Conservation (phyloP, 2,888 invertebrate species). For the Elysia crispata region DNA sequence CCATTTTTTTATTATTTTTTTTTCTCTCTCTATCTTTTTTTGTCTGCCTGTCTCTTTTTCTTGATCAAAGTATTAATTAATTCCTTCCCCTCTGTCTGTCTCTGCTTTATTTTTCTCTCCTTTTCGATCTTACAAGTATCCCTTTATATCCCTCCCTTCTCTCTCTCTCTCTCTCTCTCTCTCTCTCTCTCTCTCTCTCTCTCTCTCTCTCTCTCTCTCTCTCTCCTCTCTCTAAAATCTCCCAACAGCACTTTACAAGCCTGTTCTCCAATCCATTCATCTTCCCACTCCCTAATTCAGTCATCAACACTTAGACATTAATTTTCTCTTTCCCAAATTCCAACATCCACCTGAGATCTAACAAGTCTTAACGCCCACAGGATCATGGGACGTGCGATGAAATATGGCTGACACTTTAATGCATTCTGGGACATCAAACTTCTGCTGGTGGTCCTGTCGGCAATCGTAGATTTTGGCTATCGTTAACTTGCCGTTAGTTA, state of each 20-base stretch:
- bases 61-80: no score
- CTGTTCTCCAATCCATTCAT: neutral
- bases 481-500: no score
- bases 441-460: no score
- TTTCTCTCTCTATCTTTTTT: conserved; percentile 1
- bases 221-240: neutral
- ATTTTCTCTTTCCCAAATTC: neutral
- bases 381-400: neutral
- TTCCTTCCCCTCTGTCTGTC: no score
- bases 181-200: conserved; percentile 11
- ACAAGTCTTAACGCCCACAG: neutral
- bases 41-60: conserved; percentile 23
- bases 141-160: no score
- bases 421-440: no score
- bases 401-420: neutral
- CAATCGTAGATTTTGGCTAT: no score
- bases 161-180: neutral
- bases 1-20: no score
- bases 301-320: neutral
- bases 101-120: no score
- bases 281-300: neutral
- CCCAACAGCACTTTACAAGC: neutral
- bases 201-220: conserved; percentile 32
- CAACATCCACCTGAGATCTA: neutral
- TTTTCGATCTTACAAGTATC: no score